Evolutionary conservation across 2,113 vertebrate species (phyloP).

Genomic region (Platycercus adscitus): DNA sequence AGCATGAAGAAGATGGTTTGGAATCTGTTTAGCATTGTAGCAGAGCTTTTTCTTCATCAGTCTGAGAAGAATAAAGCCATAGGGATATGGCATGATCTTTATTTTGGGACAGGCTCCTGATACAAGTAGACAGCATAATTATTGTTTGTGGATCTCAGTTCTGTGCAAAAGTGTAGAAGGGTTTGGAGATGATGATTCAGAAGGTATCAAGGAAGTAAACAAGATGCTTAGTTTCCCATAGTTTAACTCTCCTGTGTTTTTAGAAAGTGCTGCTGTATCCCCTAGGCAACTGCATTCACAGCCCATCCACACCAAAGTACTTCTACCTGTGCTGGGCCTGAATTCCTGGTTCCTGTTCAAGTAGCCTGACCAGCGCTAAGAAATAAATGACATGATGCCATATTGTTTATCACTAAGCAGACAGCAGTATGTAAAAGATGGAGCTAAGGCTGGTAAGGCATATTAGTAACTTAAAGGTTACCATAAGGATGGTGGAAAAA

Average conservation of each 20-base stretch:
- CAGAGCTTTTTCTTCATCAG: not conserved
- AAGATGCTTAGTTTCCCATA: not conserved
- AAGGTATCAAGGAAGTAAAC: not conserved
- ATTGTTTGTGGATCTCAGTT: not conserved
- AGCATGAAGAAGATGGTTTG: not conserved
- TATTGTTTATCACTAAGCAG: conserved; percentile 2
- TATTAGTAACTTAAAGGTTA: not conserved
- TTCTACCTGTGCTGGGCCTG: not conserved
- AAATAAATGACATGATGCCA: not conserved
- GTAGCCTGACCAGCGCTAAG: not conserved
- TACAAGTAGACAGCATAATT: not conserved
- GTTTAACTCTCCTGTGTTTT: not conserved
- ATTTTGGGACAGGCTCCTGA: not conserved
- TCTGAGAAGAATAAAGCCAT: not conserved
- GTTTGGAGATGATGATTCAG: not conserved
- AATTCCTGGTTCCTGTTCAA: not conserved
- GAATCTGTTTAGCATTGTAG: not conserved
- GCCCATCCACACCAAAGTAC: not conserved
- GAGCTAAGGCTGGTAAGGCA: not conserved
- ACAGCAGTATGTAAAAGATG: not conserved
- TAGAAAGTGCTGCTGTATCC: not conserved
- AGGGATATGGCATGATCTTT: not conserved
- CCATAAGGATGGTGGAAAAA: not conserved
- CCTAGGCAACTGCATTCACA: conserved; percentile 2
- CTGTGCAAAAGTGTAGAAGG: not conserved